phyloP scores from a whole-genome alignment of 2,888 invertebrate genomes.

The Polyploca ridens region DNA sequence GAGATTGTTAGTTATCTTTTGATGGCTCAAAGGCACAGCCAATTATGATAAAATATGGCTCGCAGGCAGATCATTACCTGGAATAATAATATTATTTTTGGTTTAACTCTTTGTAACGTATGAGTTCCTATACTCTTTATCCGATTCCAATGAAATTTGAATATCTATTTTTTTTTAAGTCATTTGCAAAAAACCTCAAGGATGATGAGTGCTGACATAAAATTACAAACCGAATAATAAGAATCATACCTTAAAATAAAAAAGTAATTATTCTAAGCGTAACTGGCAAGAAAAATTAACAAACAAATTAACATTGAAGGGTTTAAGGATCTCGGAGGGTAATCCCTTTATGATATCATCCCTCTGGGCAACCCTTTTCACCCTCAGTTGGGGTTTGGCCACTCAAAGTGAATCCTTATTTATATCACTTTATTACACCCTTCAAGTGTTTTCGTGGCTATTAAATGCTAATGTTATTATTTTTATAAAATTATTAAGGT shows the following conservation, averaged over 20 bases:
- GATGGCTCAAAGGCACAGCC: too few species aligned
- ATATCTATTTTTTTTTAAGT: too few species aligned
- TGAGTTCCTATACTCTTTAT: too few species aligned
- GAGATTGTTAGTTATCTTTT: too few species aligned
- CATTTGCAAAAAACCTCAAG: background rate
- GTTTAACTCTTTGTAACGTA: too few species aligned
- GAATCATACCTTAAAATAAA: conserved; percentile 43
- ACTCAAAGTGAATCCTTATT: conserved; percentile 51
- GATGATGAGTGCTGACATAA: background rate
- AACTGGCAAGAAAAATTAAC: conserved; percentile 69
- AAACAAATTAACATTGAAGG: conserved; percentile 76
- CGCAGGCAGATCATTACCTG: too few species aligned
- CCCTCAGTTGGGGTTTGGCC: conserved; percentile 38
- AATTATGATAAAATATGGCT: too few species aligned
- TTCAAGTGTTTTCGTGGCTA: conserved; percentile 8
- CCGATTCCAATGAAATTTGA: too few species aligned
- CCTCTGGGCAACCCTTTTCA: conserved; percentile 56
- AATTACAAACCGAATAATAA: conserved; percentile 20
- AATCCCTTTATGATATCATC: conserved; percentile 74
- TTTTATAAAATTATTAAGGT: conserved; percentile 1
- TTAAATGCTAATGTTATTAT: conserved; percentile 12
- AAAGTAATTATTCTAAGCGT: conserved; percentile 51
- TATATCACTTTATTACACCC: conserved; percentile 33
- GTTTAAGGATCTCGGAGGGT: conserved; percentile 58
- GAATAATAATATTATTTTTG: too few species aligned